Percentiles rank a stretch among this genome's conserved stretches.
phyloP scores from a whole-genome alignment of 1,140 invertebrate genomes.

The Plectus sambesii region DNA sequence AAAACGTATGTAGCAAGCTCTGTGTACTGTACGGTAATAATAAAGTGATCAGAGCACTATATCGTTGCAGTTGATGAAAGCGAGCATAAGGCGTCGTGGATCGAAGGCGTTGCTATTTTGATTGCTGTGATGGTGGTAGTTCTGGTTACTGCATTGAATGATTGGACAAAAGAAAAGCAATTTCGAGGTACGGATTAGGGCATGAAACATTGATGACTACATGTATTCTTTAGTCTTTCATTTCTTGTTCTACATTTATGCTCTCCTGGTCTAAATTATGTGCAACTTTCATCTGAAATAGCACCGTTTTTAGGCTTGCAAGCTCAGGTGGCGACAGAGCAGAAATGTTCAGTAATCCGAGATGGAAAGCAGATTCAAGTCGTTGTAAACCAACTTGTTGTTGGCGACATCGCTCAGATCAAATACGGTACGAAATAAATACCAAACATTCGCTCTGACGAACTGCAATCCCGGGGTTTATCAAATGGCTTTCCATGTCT shows the following conservation, averaged over 20 bases:
- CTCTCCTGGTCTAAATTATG: slow-evolving; percentile 1
- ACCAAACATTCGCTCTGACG: too few relatives aligned
- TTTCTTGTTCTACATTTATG: too few relatives aligned
- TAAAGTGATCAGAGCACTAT: too few relatives aligned
- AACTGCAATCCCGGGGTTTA: too few relatives aligned
- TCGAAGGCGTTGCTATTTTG: slow-evolving; percentile 43
- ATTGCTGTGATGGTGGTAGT: slow-evolving; percentile 44
- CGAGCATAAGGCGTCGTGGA: slow-evolving; percentile 40
- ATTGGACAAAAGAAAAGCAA: slow-evolving; percentile 44
- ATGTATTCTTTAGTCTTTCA: too few relatives aligned
- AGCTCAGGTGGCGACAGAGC: slow-evolving; percentile 93
- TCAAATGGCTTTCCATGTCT: too few relatives aligned
- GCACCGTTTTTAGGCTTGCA: slow-evolving; percentile 62
- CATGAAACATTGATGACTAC: too few relatives aligned
- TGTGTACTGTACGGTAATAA: too few relatives aligned
- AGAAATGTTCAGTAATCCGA: slow-evolving; percentile 92
- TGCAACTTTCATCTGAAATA: neutral
- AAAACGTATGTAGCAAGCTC: too few relatives aligned
- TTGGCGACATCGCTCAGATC: slow-evolving; percentile 88
- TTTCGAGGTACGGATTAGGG: slow-evolving; percentile 37
- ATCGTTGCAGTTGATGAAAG: too few relatives aligned
- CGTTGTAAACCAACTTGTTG: slow-evolving; percentile 87
- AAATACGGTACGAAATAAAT: slow-evolving; percentile 46
- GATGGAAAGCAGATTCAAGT: slow-evolving; percentile 81
- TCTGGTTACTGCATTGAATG: slow-evolving; percentile 43